phyloP scores from a whole-genome alignment of 2,797 vertebrate genomes.

The Strix occidentalis region DNA sequence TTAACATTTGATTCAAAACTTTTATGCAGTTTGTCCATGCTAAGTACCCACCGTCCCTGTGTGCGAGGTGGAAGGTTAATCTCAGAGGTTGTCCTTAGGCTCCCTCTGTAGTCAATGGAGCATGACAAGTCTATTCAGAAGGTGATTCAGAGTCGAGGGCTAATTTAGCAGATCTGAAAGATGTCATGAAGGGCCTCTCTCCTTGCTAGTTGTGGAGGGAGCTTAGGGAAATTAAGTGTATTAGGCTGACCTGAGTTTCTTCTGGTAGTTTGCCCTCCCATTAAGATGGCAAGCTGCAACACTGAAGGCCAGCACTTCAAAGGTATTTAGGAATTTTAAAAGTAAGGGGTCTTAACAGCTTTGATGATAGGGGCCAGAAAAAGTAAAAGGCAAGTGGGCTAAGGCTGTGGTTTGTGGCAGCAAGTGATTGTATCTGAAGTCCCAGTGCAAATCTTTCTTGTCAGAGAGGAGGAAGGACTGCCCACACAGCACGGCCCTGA shows the following conservation, averaged over 20 bases:
- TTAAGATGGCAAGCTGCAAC: neutral
- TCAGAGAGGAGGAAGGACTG: neutral
- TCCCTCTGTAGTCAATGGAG: neutral
- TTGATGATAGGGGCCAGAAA: neutral
- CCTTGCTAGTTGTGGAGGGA: neutral
- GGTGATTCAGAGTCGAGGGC: neutral
- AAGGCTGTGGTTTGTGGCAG: neutral
- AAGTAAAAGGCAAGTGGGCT: neutral
- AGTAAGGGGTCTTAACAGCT: neutral
- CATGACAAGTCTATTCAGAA: conserved; percentile 33
- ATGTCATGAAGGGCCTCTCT: neutral
- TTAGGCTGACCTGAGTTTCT: neutral
- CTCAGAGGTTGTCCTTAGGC: neutral
- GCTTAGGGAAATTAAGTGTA: conserved; percentile 20
- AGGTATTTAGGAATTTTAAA: neutral
- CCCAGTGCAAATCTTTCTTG: neutral
- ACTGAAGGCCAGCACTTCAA: neutral
- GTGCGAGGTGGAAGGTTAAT: conserved; percentile 7
- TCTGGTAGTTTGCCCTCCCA: neutral
- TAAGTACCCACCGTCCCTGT: neutral
- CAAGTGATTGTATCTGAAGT: neutral
- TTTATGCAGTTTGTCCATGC: neutral
- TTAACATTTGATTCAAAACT: neutral
- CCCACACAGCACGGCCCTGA: fast-evolving
- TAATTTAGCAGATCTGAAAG: conserved; percentile 21